Conservation (phyloP, 2,797 vertebrate species). For the Sylvilagus floridanus region DNA sequence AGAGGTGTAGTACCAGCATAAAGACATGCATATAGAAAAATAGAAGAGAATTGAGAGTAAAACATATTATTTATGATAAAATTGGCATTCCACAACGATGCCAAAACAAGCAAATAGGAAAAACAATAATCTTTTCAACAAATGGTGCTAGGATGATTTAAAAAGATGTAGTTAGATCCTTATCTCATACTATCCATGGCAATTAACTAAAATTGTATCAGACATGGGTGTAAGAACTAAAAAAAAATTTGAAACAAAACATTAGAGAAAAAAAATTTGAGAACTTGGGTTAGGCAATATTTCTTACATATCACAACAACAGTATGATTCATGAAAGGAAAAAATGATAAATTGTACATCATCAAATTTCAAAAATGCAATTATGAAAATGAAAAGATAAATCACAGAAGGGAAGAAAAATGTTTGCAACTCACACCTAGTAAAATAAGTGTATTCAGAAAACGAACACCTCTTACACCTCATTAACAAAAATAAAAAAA, state of each 20-base stretch:
- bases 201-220: background rate
- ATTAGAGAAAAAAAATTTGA: background rate
- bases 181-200: background rate
- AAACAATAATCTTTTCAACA: background rate
- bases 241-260: constrained; percentile 18
- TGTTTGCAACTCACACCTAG: constrained; percentile 33
- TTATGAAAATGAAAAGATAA: constrained; percentile 45
- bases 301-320: constrained; percentile 18
- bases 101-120: background rate
- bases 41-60: background rate
- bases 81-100: background rate
- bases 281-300: background rate
- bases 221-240: background rate
- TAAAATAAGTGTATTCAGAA: background rate
- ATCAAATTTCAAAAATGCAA: constrained; percentile 10
- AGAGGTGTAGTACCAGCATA: background rate
- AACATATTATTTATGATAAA: background rate
- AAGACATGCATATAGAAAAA: background rate
- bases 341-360: constrained; percentile 10
- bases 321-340: constrained; percentile 24
- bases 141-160: background rate
- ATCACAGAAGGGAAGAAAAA: background rate
- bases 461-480: background rate
- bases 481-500: background rate
- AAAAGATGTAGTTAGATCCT: background rate